These are phyloP conservation scores for Haplochromis burtoni DNA, from an alignment of 2,113 vertebrate genomes.

Conservation along the genomic window DNA sequence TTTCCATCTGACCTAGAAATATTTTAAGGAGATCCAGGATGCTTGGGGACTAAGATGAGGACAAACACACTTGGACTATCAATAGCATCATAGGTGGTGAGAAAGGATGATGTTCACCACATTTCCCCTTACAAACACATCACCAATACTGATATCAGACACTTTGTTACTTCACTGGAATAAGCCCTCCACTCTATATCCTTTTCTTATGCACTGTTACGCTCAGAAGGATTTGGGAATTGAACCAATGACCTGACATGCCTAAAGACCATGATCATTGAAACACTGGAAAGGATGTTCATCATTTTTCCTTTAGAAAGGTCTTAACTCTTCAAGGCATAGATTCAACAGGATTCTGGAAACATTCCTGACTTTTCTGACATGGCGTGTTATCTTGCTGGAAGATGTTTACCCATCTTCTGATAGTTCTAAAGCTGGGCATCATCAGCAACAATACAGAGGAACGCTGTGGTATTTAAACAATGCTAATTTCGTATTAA, in stretches of 20 bases:
- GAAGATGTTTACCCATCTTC: neutral
- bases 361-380: neutral
- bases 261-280: neutral
- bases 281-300: neutral
- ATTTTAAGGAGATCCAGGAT: neutral
- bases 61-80: neutral
- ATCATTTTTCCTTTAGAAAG: fast-evolving
- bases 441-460: fast-evolving
- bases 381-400: neutral
- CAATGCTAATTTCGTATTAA: fast-evolving
- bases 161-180: neutral
- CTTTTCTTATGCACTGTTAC: neutral
- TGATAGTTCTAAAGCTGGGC: neutral
- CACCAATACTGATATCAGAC: neutral
- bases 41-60: neutral
- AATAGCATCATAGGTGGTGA: neutral
- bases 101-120: neutral
- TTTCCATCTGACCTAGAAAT: neutral
- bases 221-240: neutral
- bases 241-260: neutral
- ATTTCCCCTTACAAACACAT: neutral
- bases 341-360: neutral
- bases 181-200: neutral
- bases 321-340: neutral
- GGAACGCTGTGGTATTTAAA: neutral